These are phyloP conservation scores for Nasonia vitripennis DNA, from an alignment of 1,140 invertebrate species.

Conservation along the genomic window DNA sequence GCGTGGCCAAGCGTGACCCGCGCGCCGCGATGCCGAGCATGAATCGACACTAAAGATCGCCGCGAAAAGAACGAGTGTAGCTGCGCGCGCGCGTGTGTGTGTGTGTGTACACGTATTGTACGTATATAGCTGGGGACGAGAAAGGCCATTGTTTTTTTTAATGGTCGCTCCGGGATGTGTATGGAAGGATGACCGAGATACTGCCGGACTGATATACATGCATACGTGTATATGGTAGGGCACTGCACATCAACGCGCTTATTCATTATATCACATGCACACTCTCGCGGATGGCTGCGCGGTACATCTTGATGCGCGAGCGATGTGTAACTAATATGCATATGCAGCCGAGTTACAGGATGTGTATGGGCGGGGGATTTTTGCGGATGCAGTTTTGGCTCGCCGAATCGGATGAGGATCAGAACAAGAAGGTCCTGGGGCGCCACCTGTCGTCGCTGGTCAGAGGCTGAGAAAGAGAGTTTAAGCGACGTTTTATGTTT, in stretches of 20 bases:
- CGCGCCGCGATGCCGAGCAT: conserved; percentile 65
- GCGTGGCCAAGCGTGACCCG: conserved; percentile 70
- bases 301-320: not conserved
- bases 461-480: too few species aligned
- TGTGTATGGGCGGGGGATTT: conserved; percentile 15
- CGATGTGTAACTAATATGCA: conserved; percentile 1
- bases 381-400: not conserved
- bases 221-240: not conserved
- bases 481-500: too few species aligned
- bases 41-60: conserved; percentile 68
- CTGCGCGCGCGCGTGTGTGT: too few species aligned
- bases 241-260: not conserved
- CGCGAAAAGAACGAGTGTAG: conserved; percentile 9
- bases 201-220: too few species aligned
- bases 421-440: too few species aligned
- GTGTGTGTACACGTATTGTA: too few species aligned
- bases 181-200: not conserved
- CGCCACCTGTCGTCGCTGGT: too few species aligned
- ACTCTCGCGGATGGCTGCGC: not conserved
- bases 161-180: conserved; percentile 56
- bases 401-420: too few species aligned
- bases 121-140: not conserved
- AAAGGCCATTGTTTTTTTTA: conserved; percentile 67
- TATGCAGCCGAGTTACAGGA: not conserved
- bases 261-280: not conserved